Conservation (phyloP, 1,140 invertebrate genomes). For the Physella acuta region DNA sequence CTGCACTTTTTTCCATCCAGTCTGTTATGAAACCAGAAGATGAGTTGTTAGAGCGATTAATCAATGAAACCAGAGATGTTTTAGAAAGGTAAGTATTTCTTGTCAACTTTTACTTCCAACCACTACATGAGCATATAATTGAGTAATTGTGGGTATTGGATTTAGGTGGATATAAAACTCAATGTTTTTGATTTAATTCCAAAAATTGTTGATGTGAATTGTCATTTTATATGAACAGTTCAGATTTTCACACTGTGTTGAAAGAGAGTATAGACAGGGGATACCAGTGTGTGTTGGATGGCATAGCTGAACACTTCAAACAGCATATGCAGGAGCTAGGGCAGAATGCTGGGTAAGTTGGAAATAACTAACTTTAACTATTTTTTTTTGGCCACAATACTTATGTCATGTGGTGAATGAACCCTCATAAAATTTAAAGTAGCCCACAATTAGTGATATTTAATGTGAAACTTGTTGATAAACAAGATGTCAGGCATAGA, state of each 20-base stretch:
- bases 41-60: slow-evolving; percentile 46
- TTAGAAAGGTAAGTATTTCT: slow-evolving; percentile 53
- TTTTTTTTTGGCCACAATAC: too few relatives aligned
- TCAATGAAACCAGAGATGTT: slow-evolving; percentile 49
- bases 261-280: slow-evolving; percentile 75
- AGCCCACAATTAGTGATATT: too few relatives aligned
- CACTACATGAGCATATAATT: too few relatives aligned
- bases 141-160: too few relatives aligned
- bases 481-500: too few relatives aligned
- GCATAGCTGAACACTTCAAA: slow-evolving; percentile 68
- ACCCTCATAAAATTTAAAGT: too few relatives aligned
- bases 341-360: slow-evolving; percentile 29
- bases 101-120: too few relatives aligned
- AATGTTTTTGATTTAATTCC: too few relatives aligned
- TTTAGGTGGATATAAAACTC: too few relatives aligned
- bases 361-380: too few relatives aligned
- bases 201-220: background rate
- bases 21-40: slow-evolving; percentile 55
- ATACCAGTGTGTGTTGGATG: slow-evolving; percentile 77
- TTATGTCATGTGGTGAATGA: too few relatives aligned
- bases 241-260: slow-evolving; percentile 75
- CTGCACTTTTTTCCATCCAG: slow-evolving; percentile 24
- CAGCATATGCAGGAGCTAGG: slow-evolving; percentile 22
- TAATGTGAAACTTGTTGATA: too few relatives aligned
- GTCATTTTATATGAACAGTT: slow-evolving; percentile 49